Percentiles rank a stretch among this genome's conserved stretches.
Evolutionary conservation across 2,888 invertebrate genomes (phyloP).

Genomic region (Tinea trinotella): DNA sequence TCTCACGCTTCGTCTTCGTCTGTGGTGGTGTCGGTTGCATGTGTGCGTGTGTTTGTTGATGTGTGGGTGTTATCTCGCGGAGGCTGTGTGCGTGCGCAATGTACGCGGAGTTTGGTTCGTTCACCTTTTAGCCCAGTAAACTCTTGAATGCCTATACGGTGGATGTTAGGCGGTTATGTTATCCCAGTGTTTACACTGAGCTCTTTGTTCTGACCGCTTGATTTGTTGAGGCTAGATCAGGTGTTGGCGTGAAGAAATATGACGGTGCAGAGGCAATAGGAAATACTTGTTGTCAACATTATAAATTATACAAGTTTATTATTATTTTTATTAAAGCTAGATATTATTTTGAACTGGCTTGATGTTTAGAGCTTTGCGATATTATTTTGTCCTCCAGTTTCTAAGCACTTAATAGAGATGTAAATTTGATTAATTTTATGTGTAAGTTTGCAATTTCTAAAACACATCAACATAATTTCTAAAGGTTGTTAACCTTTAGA

Average conservation of each 20-base stretch:
- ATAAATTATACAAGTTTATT: too few relatives aligned
- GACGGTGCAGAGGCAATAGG: not conserved
- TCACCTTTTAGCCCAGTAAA: constrained; percentile 74
- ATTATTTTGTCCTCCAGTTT: too few relatives aligned
- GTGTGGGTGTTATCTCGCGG: constrained; percentile 33
- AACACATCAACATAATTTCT: too few relatives aligned
- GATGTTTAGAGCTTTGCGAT: too few relatives aligned
- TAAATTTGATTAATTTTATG: too few relatives aligned
- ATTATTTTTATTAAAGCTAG: too few relatives aligned
- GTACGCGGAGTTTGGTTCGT: constrained; percentile 42
- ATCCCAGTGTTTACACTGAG: constrained; percentile 35
- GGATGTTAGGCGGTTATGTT: constrained; percentile 10
- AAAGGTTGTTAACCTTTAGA: too few relatives aligned
- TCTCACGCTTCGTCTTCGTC: constrained; percentile 58
- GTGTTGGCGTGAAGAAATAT: not conserved
- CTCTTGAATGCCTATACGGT: constrained; percentile 33
- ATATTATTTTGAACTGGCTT: too few relatives aligned
- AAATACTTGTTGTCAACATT: not conserved
- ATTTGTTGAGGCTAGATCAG: constrained; percentile 24
- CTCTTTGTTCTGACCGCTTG: constrained; percentile 39
- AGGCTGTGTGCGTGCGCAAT: constrained; percentile 43
- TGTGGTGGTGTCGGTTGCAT: constrained; percentile 31
- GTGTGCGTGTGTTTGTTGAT: constrained; percentile 38
- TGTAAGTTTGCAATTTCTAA: too few relatives aligned
- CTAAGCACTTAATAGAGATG: too few relatives aligned